Conservation (phyloP, 2,113 vertebrate genomes). For the Corydoras sp. region DNA sequence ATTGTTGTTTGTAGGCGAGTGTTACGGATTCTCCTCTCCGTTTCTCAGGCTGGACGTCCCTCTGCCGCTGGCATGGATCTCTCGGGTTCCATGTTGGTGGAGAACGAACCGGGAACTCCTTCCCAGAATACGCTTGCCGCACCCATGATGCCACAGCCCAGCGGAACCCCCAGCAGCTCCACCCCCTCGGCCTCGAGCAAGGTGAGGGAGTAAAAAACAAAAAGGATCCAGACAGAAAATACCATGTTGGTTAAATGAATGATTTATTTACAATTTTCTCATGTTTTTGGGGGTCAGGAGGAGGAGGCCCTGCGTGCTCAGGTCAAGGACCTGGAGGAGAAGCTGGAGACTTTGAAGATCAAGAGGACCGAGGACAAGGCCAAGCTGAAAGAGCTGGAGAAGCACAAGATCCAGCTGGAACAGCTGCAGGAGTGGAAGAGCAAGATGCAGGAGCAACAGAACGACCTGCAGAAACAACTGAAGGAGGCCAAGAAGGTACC, state of each 20-base stretch:
- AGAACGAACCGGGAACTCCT: constrained; percentile 79
- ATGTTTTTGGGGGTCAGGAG: constrained; percentile 64
- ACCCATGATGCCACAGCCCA: constrained; percentile 73
- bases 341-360: constrained; percentile 88
- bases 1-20: no score
- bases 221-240: no score
- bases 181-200: constrained; percentile 74
- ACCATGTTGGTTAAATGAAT: no score
- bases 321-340: constrained; percentile 93
- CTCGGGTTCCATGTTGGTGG: constrained; percentile 46
- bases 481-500: constrained; percentile 90
- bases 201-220: constrained; percentile 58
- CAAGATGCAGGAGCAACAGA: constrained; percentile 97
- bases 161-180: constrained; percentile 56
- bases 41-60: constrained; percentile 47
- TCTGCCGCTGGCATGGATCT: constrained; percentile 60
- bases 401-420: constrained; percentile 95
- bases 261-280: neutral
- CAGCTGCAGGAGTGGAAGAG: constrained; percentile 97
- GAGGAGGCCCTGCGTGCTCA: constrained; percentile 85
- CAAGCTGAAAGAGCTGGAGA: constrained; percentile 95
- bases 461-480: constrained; percentile 87
- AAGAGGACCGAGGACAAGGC: constrained; percentile 90
- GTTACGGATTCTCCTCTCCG: no score
- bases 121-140: constrained; percentile 81